phyloP scores from a whole-genome alignment of 2,113 vertebrate genomes.

The Dipodomys ordii region DNA sequence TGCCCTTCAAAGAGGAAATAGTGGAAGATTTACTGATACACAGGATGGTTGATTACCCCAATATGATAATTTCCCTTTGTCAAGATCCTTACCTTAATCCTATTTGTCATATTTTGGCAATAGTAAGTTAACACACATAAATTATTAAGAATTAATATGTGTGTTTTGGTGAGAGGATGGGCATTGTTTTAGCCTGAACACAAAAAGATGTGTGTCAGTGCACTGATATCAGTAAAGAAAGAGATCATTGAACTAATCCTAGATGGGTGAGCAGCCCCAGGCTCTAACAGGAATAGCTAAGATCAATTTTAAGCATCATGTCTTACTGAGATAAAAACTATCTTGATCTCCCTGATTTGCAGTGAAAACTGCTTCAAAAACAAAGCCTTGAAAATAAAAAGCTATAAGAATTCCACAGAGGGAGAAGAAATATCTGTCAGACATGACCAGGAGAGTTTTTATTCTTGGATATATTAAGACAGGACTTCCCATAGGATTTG shows the following conservation, averaged over 20 bases:
- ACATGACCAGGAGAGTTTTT: slow-evolving; percentile 30
- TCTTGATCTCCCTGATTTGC: not conserved
- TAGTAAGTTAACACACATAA: not conserved
- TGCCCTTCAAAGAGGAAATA: no score
- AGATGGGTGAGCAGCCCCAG: not conserved
- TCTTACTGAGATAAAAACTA: slow-evolving; percentile 43
- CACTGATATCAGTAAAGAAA: not conserved
- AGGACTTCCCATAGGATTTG: not conserved
- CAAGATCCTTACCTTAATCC: not conserved
- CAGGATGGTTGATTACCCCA: accelerated
- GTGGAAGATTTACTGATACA: not conserved
- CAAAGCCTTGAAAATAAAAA: not conserved
- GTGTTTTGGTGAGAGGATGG: accelerated
- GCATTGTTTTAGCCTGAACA: not conserved
- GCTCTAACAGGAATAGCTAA: not conserved
- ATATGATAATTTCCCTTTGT: not conserved
- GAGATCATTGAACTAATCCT: not conserved
- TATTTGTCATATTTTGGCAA: not conserved
- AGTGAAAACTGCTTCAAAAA: not conserved
- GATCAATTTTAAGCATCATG: not conserved
- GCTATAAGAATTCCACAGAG: not conserved
- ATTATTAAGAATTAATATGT: not conserved
- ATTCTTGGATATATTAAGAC: not conserved
- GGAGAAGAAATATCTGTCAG: not conserved
- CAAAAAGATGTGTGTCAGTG: not conserved